Evolutionary conservation across 2,888 invertebrate species (phyloP).

Genomic region (Mylabris sibirica): DNA sequence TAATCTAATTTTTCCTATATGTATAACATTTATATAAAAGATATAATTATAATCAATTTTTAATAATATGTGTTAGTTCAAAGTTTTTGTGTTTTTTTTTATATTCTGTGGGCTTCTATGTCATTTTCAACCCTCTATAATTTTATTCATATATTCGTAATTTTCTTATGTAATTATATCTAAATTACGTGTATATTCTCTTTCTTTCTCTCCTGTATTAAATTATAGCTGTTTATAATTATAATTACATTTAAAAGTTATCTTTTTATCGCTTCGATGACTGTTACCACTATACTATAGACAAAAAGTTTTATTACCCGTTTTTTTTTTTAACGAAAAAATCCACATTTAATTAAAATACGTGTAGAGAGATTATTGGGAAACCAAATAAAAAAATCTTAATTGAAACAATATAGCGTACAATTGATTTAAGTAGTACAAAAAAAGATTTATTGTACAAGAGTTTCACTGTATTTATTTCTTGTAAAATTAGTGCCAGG

Average conservation of each 20-base stretch:
- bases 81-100: not conserved
- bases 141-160: not conserved
- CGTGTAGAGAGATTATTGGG: not conserved
- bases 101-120: not conserved
- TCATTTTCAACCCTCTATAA: not conserved
- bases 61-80: not conserved
- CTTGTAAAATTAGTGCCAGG: no score
- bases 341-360: not conserved
- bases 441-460: no score
- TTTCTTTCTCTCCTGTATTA: not conserved
- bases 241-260: not conserved
- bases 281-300: not conserved
- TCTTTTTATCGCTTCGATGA: slow-evolving; percentile 3
- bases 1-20: not conserved
- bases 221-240: not conserved
- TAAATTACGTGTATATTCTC: not conserved
- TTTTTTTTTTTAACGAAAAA: not conserved
- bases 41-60: no score
- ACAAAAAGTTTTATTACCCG: not conserved
- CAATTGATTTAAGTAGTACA: no score
- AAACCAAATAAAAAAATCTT: not conserved
- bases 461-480: no score
- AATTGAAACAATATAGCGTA: no score
- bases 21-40: no score
- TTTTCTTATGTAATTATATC: not conserved